phyloP scores from a whole-genome alignment of 2,113 vertebrate species.

The Fregetta grallaria region DNA sequence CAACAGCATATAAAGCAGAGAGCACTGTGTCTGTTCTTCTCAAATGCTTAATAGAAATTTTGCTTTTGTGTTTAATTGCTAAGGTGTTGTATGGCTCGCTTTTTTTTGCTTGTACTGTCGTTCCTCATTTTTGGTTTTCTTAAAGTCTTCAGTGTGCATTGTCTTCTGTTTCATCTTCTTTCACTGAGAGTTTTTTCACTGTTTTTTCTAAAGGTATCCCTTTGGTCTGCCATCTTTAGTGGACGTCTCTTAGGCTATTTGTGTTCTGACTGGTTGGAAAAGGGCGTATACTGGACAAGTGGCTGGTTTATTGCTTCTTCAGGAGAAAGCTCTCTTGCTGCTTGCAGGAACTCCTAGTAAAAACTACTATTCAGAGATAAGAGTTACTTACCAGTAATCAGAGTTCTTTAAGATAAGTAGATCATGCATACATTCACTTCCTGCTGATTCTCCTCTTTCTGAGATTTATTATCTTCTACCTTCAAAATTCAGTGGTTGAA shows the following conservation, averaged over 20 bases:
- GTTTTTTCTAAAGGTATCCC: background rate
- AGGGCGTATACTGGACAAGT: background rate
- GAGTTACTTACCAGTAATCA: background rate
- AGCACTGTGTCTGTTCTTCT: background rate
- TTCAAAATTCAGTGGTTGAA: background rate
- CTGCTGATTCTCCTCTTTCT: background rate
- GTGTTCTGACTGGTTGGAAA: background rate
- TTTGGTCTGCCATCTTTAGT: background rate
- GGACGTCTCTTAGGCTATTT: background rate
- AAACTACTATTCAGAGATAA: background rate
- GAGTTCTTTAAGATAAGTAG: background rate
- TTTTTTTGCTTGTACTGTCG: background rate
- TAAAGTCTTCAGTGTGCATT: background rate
- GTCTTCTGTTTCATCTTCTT: background rate
- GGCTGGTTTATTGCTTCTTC: background rate
- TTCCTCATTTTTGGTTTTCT: background rate
- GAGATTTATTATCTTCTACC: background rate
- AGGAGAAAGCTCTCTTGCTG: background rate
- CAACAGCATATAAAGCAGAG: background rate
- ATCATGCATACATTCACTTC: background rate
- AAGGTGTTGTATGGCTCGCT: background rate
- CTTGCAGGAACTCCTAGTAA: background rate
- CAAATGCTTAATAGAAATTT: background rate
- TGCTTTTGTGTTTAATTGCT: background rate
- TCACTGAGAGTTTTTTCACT: background rate